A percentile compares a stretch with the other conserved stretches of the same genome.
Evolutionary conservation across 1,140 invertebrate genomes (phyloP).

Genomic region (Rhopalosiphum padi): DNA sequence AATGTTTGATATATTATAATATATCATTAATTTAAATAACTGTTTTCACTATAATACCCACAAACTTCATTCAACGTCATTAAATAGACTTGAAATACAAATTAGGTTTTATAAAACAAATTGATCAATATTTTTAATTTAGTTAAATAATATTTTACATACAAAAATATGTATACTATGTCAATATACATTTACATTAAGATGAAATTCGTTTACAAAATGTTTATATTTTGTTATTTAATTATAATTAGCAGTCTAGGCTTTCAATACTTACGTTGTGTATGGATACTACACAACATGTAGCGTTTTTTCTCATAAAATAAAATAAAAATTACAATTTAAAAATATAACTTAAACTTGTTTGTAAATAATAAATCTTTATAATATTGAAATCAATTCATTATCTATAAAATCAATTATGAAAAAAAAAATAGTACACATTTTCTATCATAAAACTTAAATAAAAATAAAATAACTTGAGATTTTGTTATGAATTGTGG

Average conservation of each 20-base stretch:
- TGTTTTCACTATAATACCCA: slow-evolving; percentile 2
- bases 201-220: slow-evolving; percentile 2
- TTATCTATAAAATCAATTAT: background rate
- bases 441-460: background rate
- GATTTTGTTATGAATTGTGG: background rate
- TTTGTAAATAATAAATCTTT: background rate
- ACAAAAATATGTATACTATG: slow-evolving; percentile 35
- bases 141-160: slow-evolving; percentile 24
- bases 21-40: background rate
- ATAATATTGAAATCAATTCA: background rate
- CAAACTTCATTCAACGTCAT: background rate
- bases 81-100: background rate
- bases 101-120: slow-evolving; percentile 27
- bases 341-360: background rate
- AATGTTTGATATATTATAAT: background rate
- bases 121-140: slow-evolving; percentile 16
- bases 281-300: background rate
- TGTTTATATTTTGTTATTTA: background rate
- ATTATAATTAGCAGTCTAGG: slow-evolving; percentile 27
- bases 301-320: background rate
- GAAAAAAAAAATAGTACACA: background rate
- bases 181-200: slow-evolving; percentile 20
- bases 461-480: slow-evolving; percentile 2
- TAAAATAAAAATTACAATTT: slow-evolving; percentile 21
- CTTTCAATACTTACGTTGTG: background rate